Conservation (phyloP, 2,888 invertebrate species). For the Axea sp. region DNA sequence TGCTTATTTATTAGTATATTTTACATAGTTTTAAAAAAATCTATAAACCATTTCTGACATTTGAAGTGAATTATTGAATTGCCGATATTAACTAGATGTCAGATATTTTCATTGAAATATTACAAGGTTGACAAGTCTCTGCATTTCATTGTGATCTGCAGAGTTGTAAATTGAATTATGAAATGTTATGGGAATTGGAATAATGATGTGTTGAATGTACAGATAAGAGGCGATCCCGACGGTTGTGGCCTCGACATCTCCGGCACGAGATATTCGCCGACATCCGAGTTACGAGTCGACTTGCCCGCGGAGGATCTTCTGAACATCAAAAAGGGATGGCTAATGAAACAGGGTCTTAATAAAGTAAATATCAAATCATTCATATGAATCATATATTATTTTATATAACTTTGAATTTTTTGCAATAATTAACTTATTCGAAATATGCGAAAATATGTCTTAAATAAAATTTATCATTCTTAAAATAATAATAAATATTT, state of each 20-base stretch:
- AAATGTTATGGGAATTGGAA: slow-evolving; percentile 37
- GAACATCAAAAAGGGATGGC: slow-evolving; percentile 95
- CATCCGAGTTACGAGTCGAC: slow-evolving; percentile 83
- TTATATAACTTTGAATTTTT: neutral
- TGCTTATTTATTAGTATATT: no score
- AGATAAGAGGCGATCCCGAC: slow-evolving; percentile 90
- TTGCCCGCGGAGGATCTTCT: slow-evolving; percentile 88
- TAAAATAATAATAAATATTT: no score
- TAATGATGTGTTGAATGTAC: slow-evolving; percentile 63
- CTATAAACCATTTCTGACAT: no score
- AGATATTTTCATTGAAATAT: no score
- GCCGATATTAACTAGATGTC: no score
- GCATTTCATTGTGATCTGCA: neutral
- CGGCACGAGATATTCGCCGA: slow-evolving; percentile 80
- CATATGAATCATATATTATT: slow-evolving; percentile 4
- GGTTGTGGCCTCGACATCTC: slow-evolving; percentile 84
- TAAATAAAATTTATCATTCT: no score
- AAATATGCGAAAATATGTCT: neutral
- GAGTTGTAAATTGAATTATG: slow-evolving; percentile 25
- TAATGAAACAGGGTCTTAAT: slow-evolving; percentile 87
- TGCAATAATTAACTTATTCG: slow-evolving; percentile 12
- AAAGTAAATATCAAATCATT: slow-evolving; percentile 74
- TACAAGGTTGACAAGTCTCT: no score
- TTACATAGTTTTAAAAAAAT: no score
- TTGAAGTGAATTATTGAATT: no score